Base-by-base conservation (phyloP, 2,113 vertebrate genomes). In the Bombycilla garrulus region DNA sequence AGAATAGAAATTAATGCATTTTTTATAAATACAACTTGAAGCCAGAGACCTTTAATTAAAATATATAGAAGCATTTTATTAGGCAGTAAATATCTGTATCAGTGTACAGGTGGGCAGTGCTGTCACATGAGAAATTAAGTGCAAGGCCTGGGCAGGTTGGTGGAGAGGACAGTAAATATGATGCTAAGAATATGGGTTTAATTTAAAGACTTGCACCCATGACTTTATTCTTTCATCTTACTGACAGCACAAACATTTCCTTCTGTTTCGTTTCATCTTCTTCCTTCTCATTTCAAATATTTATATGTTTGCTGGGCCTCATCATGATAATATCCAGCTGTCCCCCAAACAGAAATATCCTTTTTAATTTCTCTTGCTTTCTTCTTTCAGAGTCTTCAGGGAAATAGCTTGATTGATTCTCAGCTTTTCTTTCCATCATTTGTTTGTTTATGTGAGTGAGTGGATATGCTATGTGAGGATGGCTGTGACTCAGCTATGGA, bases 161-260 rank as follows among this genome's bases (percentile, higher is more conserved):
- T 73, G 74, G 57, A 50, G 70, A 84, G 45, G 77, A 47, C 79
- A 77, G 71, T 87, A 85, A 94, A 72, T 35, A 58, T 23, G 42
- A 82, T 80, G 60, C 62, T 69, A 48, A 91, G 53, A 61, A 69
- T 85, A 66, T 58, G 45, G 35, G 33, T 92, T 77, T 90, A 61
- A 85, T 95, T 95, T 89, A 82, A 91, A 88, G 62, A 91, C 82
- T 72, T 91, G 74, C 62, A 79, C 62, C 62, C 85, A 90, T 8
- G 42, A 90, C 35, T 88, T 95, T 69, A 71, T 96, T 91, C 81
- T 91, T 95, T 91, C 81, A 33, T 90, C 33, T 91, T 57, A 58
- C 48, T 91, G 81, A 51, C 71, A 87, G 60, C 38, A 73, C 35
- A 81, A 91, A 90, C 61, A 84, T 85, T 95, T 76, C 84, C 57